These are phyloP conservation scores for Tribolium freemani DNA, from an alignment of 2,888 invertebrate genomes.

Conservation along the genomic window DNA sequence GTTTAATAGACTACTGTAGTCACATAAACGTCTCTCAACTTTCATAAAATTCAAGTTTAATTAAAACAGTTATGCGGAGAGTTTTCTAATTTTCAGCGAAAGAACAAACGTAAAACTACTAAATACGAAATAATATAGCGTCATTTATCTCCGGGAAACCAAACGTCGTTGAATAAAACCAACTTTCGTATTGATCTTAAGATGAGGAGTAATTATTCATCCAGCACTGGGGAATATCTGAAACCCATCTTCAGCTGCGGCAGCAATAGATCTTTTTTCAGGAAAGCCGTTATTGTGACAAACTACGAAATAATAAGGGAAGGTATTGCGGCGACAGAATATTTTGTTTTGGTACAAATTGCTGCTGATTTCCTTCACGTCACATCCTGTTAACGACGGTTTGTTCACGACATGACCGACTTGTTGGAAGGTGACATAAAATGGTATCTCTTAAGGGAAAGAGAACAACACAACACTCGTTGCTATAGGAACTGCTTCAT, in stretches of 20 bases:
- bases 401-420: neutral
- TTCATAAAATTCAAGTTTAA: neutral
- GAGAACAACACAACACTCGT: conserved; percentile 36
- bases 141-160: neutral
- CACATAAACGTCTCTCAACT: neutral
- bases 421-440: conserved; percentile 1
- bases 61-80: neutral
- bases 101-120: neutral
- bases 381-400: neutral
- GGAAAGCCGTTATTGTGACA: conserved; percentile 8
- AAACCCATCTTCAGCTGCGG: neutral
- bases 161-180: neutral
- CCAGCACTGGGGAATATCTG: neutral
- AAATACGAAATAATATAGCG: neutral
- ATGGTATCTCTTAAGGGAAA: conserved; percentile 13
- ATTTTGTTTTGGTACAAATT: conserved; percentile 4
- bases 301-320: conserved; percentile 17
- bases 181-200: neutral
- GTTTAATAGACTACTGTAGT: neutral
- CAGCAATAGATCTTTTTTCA: neutral
- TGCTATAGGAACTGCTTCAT: conserved; percentile 51
- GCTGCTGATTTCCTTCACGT: neutral
- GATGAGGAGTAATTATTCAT: neutral
- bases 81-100: neutral
- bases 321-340: conserved; percentile 15